Evolutionary conservation across 64 coral and sea anemone genomes (phyloP).

Genomic region (Cladopsammia gracilis): DNA sequence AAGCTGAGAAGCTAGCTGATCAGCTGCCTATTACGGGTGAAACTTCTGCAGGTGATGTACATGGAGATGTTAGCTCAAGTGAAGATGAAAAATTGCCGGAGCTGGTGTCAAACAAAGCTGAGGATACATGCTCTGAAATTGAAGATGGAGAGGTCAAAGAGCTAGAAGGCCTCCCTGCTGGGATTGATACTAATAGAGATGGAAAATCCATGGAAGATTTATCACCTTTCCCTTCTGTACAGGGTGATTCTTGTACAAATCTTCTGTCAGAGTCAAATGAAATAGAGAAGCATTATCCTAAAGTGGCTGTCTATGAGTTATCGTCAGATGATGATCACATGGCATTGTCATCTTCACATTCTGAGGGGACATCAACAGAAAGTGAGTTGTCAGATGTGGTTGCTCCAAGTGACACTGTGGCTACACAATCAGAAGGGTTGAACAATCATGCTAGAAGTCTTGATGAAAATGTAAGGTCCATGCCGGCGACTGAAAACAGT

Average conservation of each 20-base stretch:
- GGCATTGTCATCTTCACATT: slow-evolving; percentile 31
- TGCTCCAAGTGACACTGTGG: neutral
- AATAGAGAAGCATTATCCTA: neutral
- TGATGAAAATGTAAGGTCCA: neutral
- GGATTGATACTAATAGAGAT: neutral
- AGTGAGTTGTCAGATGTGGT: slow-evolving; percentile 55
- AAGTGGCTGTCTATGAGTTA: neutral
- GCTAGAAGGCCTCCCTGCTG: neutral
- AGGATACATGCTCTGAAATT: neutral
- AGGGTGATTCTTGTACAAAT: neutral
- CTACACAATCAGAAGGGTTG: neutral
- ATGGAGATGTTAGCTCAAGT: neutral
- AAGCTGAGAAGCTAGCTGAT: neutral
- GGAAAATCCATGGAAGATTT: neutral
- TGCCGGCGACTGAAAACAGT: neutral
- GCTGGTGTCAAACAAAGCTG: slow-evolving; percentile 15
- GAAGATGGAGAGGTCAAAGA: neutral
- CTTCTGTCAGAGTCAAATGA: neutral
- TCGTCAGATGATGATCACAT: slow-evolving; percentile 53
- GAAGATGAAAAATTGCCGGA: slow-evolving; percentile 35
- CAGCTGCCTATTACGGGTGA: neutral
- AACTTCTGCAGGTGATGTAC: neutral
- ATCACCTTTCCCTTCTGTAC: too few species aligned
- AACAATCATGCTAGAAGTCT: neutral
- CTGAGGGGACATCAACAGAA: slow-evolving; percentile 17